Conservation (phyloP, 2,113 vertebrate species). For the Arvicanthis niloticus region DNA sequence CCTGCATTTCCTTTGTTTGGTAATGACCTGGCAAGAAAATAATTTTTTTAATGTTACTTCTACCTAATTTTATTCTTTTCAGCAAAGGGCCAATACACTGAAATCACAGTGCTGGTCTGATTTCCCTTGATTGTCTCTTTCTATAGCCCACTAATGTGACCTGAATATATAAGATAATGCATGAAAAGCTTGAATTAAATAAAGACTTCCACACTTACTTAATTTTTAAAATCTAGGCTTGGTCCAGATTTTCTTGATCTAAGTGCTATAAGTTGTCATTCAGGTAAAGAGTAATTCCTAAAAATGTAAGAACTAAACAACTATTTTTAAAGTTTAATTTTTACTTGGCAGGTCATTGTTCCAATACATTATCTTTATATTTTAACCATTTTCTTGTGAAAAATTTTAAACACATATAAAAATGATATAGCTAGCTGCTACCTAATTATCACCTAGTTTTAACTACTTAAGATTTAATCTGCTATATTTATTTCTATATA, state of each 20-base stretch:
- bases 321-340: constrained; percentile 10
- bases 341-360: background rate
- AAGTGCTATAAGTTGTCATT: constrained; percentile 21
- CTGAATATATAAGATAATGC: background rate
- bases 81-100: background rate
- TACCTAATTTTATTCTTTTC: constrained; percentile 65
- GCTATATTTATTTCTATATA: background rate
- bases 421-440: background rate
- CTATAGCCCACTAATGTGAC: constrained; percentile 8
- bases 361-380: background rate
- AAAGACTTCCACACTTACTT: constrained; percentile 20
- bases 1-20: constrained; percentile 58
- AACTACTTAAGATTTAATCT: background rate
- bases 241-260: constrained; percentile 7
- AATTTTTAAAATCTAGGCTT: background rate
- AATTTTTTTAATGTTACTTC: constrained; percentile 64
- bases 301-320: background rate
- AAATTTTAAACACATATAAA: background rate
- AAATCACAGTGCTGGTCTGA: constrained; percentile 18
- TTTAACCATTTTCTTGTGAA: background rate
- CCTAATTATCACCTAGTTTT: background rate
- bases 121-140: constrained; percentile 58
- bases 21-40: constrained; percentile 61
- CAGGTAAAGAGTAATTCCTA: background rate
- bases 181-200: background rate